These are phyloP conservation scores for Rotaria macrura DNA, from an alignment of 2,888 invertebrate genomes.

Conservation along the genomic window DNA sequence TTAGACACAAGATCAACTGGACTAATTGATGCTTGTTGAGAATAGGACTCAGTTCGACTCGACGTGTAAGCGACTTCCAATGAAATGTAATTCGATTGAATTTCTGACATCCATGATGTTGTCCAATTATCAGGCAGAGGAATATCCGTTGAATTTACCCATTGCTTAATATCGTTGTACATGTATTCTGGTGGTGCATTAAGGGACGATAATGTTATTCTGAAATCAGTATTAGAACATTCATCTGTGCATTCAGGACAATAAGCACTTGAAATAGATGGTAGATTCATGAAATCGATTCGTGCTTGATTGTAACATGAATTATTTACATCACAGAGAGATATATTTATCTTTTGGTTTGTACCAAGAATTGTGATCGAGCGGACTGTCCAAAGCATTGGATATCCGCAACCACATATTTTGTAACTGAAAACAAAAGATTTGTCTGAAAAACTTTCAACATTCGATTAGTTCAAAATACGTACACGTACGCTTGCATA, in stretches of 20 bases:
- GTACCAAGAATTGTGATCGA: background rate
- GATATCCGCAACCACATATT: background rate
- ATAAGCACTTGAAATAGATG: background rate
- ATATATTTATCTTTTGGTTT: background rate
- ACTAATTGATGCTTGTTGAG: background rate
- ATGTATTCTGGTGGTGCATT: background rate
- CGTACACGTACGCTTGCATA: background rate
- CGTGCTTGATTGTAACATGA: background rate
- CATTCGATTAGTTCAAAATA: background rate
- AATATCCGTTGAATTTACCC: background rate
- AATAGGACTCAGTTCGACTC: background rate
- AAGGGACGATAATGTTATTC: background rate
- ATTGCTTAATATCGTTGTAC: background rate
- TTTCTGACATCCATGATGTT: background rate
- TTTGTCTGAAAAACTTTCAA: background rate
- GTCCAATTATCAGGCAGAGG: background rate
- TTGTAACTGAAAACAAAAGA: background rate
- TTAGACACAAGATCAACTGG: background rate
- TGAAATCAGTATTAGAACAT: background rate
- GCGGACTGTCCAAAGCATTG: background rate
- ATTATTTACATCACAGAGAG: background rate
- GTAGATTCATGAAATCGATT: background rate
- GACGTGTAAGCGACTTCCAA: background rate
- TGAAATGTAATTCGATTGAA: background rate
- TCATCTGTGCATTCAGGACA: background rate